Conservation (phyloP, 1,140 invertebrate species). For the Bombus difficillimus region DNA sequence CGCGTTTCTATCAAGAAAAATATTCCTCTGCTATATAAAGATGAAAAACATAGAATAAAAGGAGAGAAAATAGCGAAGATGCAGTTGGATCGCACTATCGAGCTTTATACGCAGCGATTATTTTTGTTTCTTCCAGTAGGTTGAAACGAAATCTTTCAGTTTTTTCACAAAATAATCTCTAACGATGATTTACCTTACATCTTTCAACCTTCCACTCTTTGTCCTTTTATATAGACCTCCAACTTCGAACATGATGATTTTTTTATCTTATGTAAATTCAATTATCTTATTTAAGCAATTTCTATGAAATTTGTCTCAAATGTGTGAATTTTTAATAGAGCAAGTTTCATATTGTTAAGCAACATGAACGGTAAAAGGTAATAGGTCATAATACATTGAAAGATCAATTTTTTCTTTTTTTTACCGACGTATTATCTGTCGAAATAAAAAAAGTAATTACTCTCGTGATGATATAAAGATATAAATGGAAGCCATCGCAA, state of each 20-base stretch:
- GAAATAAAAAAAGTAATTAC: neutral
- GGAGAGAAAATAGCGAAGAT: neutral
- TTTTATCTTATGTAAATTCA: too few relatives aligned
- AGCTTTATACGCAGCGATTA: neutral
- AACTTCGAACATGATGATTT: neutral
- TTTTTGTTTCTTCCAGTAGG: neutral
- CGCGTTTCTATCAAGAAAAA: constrained; percentile 23
- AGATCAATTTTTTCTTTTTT: neutral
- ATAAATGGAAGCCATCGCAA: neutral
- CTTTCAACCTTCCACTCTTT: neutral
- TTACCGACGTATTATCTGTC: neutral
- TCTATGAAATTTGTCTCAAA: neutral
- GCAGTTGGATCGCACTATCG: neutral
- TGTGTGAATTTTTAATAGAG: neutral
- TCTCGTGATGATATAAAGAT: neutral
- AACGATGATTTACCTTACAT: neutral
- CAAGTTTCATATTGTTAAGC: too few relatives aligned
- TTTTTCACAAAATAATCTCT: neutral
- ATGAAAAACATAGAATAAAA: neutral
- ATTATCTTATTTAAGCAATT: neutral
- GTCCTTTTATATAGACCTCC: neutral
- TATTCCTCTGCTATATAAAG: neutral
- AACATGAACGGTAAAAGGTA: too few relatives aligned
- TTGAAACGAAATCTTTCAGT: neutral
- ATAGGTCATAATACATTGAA: neutral